Evolutionary conservation across 53 echinoderm and acorn worm genomes (phyloP).

Genomic region (Patiria pectinifera): DNA sequence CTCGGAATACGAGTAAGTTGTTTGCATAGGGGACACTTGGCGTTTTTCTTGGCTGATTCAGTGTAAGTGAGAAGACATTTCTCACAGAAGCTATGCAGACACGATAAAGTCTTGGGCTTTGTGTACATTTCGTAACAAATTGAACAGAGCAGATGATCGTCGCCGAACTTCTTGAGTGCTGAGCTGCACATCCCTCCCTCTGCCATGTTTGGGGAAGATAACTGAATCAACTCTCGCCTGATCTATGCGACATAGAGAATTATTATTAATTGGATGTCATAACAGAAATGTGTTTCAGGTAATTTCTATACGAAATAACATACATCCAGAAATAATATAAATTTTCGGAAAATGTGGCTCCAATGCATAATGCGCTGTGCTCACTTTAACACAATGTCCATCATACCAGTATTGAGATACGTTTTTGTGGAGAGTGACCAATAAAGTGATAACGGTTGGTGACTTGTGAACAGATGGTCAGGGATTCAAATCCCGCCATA

Average conservation of each 20-base stretch:
- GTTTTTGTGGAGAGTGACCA: no score
- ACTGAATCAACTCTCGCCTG: neutral
- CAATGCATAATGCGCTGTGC: no score
- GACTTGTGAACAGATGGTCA: no score
- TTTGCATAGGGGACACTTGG: neutral
- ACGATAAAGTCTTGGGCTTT: neutral
- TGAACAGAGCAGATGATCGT: neutral
- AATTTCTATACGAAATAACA: no score
- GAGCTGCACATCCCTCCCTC: neutral
- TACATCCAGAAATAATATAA: no score
- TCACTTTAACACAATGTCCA: no score
- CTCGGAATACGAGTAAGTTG: neutral
- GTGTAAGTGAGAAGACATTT: neutral
- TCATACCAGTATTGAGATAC: no score
- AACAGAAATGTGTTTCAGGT: no score
- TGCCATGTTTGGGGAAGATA: neutral
- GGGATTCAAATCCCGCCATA: no score
- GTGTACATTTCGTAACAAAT: neutral
- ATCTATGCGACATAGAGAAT: neutral
- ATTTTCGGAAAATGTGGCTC: no score
- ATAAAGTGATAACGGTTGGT: no score
- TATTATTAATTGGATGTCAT: no score
- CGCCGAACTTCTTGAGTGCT: neutral
- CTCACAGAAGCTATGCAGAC: constrained; percentile 2
- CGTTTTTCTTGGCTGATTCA: neutral